Conservation (phyloP, 2,888 invertebrate species). For the Chrysolina americana region DNA sequence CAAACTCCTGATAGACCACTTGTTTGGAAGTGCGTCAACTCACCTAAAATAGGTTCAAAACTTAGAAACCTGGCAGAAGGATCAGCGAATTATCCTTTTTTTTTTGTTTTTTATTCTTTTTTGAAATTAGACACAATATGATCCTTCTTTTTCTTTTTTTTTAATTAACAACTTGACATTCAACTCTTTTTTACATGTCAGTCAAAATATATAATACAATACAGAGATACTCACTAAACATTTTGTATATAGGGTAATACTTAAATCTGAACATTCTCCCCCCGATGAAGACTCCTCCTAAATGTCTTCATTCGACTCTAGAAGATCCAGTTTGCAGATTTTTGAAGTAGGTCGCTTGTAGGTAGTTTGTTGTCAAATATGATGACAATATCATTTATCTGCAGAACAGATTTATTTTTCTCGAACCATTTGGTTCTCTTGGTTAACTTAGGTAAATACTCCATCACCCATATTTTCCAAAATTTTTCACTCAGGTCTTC, state of each 20-base stretch:
- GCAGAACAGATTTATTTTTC: background rate
- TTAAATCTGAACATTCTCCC: slow-evolving; percentile 11
- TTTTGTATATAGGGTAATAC: slow-evolving; percentile 8
- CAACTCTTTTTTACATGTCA: no score
- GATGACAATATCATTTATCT: slow-evolving; percentile 11
- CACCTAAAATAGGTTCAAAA: no score
- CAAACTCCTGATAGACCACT: background rate
- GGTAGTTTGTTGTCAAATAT: slow-evolving; percentile 17
- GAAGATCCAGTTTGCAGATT: slow-evolving; percentile 18
- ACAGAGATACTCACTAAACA: no score
- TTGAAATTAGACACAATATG: no score
- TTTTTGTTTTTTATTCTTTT: no score
- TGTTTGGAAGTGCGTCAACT: no score
- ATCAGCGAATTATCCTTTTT: no score
- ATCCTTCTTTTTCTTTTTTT: no score
- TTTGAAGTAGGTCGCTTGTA: slow-evolving; percentile 10
- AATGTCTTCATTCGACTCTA: slow-evolving; percentile 13
- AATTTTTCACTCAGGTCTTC: slow-evolving; percentile 4
- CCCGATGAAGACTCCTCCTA: slow-evolving; percentile 7
- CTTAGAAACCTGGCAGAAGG: no score
- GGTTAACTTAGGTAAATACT: slow-evolving; percentile 14
- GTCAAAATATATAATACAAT: no score
- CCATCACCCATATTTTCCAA: slow-evolving; percentile 15
- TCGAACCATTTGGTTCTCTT: slow-evolving; percentile 26
- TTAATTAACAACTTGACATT: no score